Base-by-base conservation (phyloP, 2,113 vertebrate genomes). In the Corythoichthys intestinalis region DNA sequence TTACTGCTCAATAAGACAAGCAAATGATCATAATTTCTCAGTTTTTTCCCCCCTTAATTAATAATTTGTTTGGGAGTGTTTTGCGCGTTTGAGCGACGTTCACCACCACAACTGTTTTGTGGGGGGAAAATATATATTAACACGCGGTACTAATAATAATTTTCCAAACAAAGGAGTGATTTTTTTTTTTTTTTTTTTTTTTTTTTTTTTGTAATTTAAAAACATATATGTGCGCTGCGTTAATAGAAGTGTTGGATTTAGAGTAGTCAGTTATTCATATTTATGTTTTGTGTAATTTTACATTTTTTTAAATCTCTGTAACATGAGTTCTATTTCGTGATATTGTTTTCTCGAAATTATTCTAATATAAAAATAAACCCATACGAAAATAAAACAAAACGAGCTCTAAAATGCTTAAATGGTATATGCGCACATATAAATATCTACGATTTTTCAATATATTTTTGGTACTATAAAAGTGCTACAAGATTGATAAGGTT, bases 401-500 rank as follows among this genome's bases (percentile, higher is more conserved):
- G 20, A 28, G 20, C 20, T 9, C 2, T 15, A 28, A 15, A n/a
- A 41, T n/a, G 15, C n/a, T 41, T n/a, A 61, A 61, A 41, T 41
- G 3, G 15, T 3, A 11, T 34, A 14, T 60, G 13, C 5, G 2
- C 37, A 17, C 37, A 60, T 35, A 50, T 49, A 48, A 7, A 4
- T 38, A 2, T 38, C 10, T 52, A 15, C 4, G 28, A 54, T 35
- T n/a, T 5, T n/a, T 41, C 9, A 38, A 63, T 53, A 53, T 6
- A 53, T n/a, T 52, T 65, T 37, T 8, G 20, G 37, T 41, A 9
- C 60, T 28, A 57, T 57, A 2, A 4, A 6, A 37, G 12, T 37
- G 2, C 41, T 34, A 5, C 7, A 11, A 69, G 70, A 84, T 87
- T 77, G 81, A 86, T 80, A 81, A 76, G 84, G 78, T 80, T 89